Evolutionary conservation across 30 jellyfish, hydroid and myxozoan species (phyloP).

Genomic region (Chironex yamaguchii): DNA sequence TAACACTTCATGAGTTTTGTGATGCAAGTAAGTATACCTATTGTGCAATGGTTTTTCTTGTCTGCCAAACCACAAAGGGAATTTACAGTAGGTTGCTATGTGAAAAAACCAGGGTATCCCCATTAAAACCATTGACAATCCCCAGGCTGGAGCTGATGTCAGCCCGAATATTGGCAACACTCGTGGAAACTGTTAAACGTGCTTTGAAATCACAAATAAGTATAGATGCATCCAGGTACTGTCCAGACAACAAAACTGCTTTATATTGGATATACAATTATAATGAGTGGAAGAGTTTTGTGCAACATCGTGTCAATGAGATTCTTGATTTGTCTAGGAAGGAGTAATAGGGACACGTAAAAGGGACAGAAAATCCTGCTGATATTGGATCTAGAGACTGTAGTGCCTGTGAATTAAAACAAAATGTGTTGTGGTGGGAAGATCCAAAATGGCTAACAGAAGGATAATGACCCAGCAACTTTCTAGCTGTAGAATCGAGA

Average conservation of each 20-base stretch:
- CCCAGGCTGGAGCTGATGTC: conserved; percentile 33
- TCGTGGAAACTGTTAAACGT: conserved; percentile 3
- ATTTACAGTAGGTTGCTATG: neutral
- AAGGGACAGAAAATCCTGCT: conserved; percentile 24
- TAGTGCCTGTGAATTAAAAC: no score
- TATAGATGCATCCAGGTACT: neutral
- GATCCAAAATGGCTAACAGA: no score
- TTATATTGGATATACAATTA: conserved; percentile 15
- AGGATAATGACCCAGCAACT: conserved; percentile 33
- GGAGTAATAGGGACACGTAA: conserved; percentile 20
- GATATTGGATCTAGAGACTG: no score
- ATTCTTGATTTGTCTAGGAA: neutral
- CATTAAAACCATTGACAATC: conserved; percentile 8
- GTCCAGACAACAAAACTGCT: conserved; percentile 6
- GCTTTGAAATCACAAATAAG: neutral
- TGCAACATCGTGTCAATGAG: conserved; percentile 19
- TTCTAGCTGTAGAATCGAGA: neutral
- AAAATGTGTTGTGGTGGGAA: no score
- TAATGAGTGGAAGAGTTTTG: conserved; percentile 40
- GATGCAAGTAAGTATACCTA: conserved; percentile 24
- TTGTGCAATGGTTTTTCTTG: conserved; percentile 3
- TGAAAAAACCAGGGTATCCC: conserved; percentile 34
- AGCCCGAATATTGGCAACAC: conserved; percentile 11
- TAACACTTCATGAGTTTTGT: conserved; percentile 19
- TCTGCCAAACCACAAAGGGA: neutral